These are phyloP conservation scores for Habroteleia sp. DNA, from an alignment of 2,888 invertebrate species.

Conservation along the genomic window DNA sequence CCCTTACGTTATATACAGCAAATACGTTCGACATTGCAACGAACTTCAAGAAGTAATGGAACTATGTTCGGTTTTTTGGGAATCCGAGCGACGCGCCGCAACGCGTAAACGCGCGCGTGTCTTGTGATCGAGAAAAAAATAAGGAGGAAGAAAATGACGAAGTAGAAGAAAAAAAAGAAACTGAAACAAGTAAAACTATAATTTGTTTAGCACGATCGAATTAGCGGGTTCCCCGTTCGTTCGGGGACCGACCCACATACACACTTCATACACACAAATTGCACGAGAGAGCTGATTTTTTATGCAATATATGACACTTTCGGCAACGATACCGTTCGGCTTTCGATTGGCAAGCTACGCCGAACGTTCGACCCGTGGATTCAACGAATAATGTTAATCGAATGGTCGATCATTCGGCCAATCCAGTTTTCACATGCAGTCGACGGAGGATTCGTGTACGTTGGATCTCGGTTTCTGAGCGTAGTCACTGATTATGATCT, in stretches of 20 bases:
- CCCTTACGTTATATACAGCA: neutral
- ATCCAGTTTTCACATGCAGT: slow-evolving; percentile 3
- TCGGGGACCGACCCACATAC: slow-evolving; percentile 28
- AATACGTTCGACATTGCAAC: too few species aligned
- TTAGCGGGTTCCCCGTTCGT: slow-evolving; percentile 23
- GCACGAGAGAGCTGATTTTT: slow-evolving; percentile 44
- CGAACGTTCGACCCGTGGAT: slow-evolving; percentile 2
- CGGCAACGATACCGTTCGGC: slow-evolving; percentile 52
- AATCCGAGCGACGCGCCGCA: neutral
- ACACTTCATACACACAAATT: slow-evolving; percentile 42
- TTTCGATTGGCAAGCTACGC: slow-evolving; percentile 31
- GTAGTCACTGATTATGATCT: slow-evolving; percentile 55
- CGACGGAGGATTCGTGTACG: slow-evolving; percentile 22
- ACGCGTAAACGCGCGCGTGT: slow-evolving; percentile 16
- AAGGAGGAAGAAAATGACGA: slow-evolving; percentile 26
- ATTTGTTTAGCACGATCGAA: slow-evolving; percentile 60
- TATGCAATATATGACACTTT: slow-evolving; percentile 42
- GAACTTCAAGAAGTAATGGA: too few species aligned
- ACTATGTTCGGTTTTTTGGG: too few species aligned
- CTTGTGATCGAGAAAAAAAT: slow-evolving; percentile 47
- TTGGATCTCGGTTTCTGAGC: slow-evolving; percentile 37
- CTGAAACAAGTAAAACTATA: slow-evolving; percentile 59
- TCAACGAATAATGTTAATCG: neutral
- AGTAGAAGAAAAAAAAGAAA: slow-evolving; percentile 5
- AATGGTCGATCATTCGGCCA: slow-evolving; percentile 1